phyloP scores from a whole-genome alignment of 2,113 vertebrate genomes.

The Xiphias gladius region DNA sequence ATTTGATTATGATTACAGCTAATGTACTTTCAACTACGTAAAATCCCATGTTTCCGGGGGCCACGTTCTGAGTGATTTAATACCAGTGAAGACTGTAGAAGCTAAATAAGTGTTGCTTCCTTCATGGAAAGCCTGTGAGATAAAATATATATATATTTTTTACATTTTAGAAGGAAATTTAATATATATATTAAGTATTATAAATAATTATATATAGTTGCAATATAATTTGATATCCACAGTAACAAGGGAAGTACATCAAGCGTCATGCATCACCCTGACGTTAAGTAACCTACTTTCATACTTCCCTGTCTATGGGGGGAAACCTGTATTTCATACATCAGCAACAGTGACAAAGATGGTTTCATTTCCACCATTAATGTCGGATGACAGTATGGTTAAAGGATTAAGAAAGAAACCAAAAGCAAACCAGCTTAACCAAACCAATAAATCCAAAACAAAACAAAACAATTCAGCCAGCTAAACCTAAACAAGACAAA shows the following conservation, averaged over 20 bases:
- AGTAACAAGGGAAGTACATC: neutral
- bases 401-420: neutral
- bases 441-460: no score
- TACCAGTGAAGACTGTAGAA: neutral
- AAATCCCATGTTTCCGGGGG: conserved; percentile 9
- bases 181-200: no score
- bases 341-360: neutral
- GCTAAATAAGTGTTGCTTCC: conserved; percentile 1
- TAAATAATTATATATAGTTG: neutral
- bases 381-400: neutral
- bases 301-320: neutral
- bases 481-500: neutral
- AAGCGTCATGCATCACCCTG: neutral
- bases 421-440: conserved; percentile 20
- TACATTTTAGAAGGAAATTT: neutral
- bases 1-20: conserved; percentile 43
- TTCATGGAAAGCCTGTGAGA: neutral
- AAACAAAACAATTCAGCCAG: neutral
- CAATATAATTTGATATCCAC: neutral
- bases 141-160: no score
- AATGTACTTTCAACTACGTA: conserved; percentile 23
- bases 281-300: neutral
- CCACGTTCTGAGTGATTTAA: conserved; percentile 18
- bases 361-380: conserved; percentile 36
- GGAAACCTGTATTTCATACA: conserved; percentile 10